These are phyloP conservation scores for Chelmon rostratus DNA, from an alignment of 2,797 vertebrate species.

Conservation along the genomic window DNA sequence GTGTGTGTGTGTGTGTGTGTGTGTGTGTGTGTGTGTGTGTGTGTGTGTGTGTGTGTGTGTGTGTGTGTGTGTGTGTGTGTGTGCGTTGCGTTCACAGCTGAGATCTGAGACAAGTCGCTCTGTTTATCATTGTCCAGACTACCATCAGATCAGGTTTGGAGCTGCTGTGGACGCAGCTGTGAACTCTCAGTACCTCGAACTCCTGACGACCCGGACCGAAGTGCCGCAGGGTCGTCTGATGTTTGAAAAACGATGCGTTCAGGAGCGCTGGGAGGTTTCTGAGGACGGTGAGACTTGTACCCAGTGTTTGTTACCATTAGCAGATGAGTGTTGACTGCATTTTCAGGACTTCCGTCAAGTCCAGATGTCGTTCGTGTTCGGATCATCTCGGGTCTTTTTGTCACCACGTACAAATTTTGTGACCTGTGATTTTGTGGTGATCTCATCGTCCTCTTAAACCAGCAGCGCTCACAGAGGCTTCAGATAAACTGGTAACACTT, in stretches of 20 bases:
- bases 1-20: conserved; percentile 5
- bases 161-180: conserved; percentile 38
- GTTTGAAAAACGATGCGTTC: conserved; percentile 28
- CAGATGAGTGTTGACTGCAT: neutral
- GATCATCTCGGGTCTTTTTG: neutral
- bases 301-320: neutral
- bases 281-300: conserved; percentile 6
- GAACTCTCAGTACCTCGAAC: conserved; percentile 55
- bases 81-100: conserved; percentile 40
- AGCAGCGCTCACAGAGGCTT: conserved; percentile 28
- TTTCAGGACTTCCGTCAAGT: neutral
- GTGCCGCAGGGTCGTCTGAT: conserved; percentile 1
- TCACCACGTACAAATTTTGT: neutral
- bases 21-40: neutral
- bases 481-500: conserved; percentile 65
- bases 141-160: conserved; percentile 4
- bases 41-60: conserved; percentile 2
- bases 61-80: conserved; percentile 15
- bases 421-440: conserved; percentile 4
- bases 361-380: neutral
- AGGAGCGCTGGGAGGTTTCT: conserved; percentile 27
- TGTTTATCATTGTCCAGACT: neutral
- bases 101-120: neutral
- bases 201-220: conserved; percentile 11
- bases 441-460: conserved; percentile 30